Percentiles rank a stretch among this genome's conserved stretches.
phyloP scores from a whole-genome alignment of 2,888 invertebrate species.

The Agrenia bidenticulata region DNA sequence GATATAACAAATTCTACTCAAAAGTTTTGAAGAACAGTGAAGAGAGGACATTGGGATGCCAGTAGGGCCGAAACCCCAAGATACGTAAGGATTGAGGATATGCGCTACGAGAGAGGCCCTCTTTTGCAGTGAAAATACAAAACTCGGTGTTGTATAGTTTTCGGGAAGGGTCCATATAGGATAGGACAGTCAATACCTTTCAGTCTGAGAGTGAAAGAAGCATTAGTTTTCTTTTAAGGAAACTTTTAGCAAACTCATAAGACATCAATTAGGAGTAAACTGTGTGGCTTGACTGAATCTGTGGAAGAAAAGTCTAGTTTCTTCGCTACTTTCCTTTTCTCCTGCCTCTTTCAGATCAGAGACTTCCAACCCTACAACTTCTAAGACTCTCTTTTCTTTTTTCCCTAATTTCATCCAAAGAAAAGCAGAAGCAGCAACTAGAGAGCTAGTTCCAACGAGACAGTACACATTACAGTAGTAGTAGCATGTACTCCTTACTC shows the following conservation, averaged over 20 bases:
- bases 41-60: too few relatives aligned
- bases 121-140: too few relatives aligned
- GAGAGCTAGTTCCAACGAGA: not conserved
- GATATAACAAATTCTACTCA: too few relatives aligned
- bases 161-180: too few relatives aligned
- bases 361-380: too few relatives aligned
- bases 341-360: constrained; percentile 3
- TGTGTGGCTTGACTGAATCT: constrained; percentile 35
- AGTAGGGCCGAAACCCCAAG: too few relatives aligned
- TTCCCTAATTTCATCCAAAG: constrained; percentile 6
- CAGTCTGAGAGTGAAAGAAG: not conserved
- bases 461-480: not conserved
- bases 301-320: constrained; percentile 20
- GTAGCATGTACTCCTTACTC: too few relatives aligned
- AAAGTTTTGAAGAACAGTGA: too few relatives aligned
- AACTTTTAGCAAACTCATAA: constrained; percentile 40
- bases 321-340: constrained; percentile 1
- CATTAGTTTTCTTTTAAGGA: constrained; percentile 24
- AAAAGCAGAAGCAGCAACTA: not conserved
- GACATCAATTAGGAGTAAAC: constrained; percentile 44
- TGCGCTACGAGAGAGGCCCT: too few relatives aligned
- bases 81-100: too few relatives aligned
- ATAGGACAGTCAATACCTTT: constrained; percentile 2
- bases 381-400: not conserved
- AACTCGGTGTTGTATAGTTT: too few relatives aligned